Conservation (phyloP, 2,113 vertebrate genomes). For the Vulpes vulpes region DNA sequence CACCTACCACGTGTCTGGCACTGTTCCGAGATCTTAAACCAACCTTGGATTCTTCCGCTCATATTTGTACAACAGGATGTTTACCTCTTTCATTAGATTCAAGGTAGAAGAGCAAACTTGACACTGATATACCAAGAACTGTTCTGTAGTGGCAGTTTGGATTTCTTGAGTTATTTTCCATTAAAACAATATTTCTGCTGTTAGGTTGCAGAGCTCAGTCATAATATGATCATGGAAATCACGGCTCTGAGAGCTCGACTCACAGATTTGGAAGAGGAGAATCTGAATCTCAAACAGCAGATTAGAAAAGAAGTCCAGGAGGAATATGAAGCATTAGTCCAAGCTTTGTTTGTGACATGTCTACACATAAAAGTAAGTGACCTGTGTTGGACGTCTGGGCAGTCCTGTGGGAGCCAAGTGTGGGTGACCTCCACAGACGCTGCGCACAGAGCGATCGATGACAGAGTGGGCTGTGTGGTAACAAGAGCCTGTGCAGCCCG, state of each 20-base stretch:
- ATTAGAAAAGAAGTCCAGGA: slow-evolving; percentile 84
- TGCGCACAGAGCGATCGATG: slow-evolving; percentile 28
- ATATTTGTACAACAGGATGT: neutral
- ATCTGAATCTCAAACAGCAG: slow-evolving; percentile 78
- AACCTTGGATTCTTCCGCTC: neutral
- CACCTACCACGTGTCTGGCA: neutral
- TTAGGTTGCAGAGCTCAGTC: slow-evolving; percentile 84
- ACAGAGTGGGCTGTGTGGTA: slow-evolving; percentile 14
- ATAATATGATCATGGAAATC: slow-evolving; percentile 88
- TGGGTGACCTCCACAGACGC: neutral
- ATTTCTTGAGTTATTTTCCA: neutral
- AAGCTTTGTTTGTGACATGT: slow-evolving; percentile 86
- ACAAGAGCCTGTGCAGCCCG: neutral
- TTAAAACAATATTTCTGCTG: neutral
- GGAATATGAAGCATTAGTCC: slow-evolving; percentile 86
- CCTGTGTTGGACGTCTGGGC: neutral
- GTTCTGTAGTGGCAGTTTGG: neutral
- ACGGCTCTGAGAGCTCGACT: slow-evolving; percentile 86
- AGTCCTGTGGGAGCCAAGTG: neutral
- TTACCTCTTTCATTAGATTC: neutral
- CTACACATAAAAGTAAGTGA: slow-evolving; percentile 89
- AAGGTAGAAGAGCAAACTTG: neutral
- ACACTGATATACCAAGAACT: neutral
- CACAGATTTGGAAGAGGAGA: slow-evolving; percentile 85
- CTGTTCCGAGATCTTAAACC: neutral